Evolutionary conservation across 2,797 vertebrate species (phyloP).

Genomic region (Pitangus sulphuratus): DNA sequence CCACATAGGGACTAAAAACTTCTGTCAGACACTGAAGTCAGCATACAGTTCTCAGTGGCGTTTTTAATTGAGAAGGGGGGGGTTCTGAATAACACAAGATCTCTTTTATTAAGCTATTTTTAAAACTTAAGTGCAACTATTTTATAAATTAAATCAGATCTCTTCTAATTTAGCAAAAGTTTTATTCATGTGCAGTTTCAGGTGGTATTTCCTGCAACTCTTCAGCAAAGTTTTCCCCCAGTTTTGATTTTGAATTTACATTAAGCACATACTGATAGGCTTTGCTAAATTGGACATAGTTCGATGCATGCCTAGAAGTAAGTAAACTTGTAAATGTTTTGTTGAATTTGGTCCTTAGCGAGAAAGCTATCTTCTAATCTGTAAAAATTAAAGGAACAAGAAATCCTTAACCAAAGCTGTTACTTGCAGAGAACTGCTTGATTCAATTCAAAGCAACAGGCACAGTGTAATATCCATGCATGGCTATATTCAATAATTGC

Average conservation of each 20-base stretch:
- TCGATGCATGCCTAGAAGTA: not conserved
- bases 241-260: not conserved
- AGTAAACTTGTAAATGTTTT: not conserved
- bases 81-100: not conserved
- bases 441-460: not conserved
- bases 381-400: not conserved
- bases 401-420: not conserved
- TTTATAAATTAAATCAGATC: not conserved
- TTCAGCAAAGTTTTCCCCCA: not conserved
- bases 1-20: not conserved
- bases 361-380: not conserved
- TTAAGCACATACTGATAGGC: not conserved
- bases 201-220: not conserved
- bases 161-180: not conserved
- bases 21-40: not conserved
- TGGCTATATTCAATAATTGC: not conserved
- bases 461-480: not conserved
- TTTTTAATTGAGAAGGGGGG: not conserved
- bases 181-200: not conserved
- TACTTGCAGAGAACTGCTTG: not conserved
- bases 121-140: not conserved
- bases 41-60: not conserved
- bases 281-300: not conserved
- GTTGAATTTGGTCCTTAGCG: not conserved
- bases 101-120: not conserved